Conservation (phyloP, 2,797 vertebrate genomes). For the Lepidocolaptes lacrymiger region DNA sequence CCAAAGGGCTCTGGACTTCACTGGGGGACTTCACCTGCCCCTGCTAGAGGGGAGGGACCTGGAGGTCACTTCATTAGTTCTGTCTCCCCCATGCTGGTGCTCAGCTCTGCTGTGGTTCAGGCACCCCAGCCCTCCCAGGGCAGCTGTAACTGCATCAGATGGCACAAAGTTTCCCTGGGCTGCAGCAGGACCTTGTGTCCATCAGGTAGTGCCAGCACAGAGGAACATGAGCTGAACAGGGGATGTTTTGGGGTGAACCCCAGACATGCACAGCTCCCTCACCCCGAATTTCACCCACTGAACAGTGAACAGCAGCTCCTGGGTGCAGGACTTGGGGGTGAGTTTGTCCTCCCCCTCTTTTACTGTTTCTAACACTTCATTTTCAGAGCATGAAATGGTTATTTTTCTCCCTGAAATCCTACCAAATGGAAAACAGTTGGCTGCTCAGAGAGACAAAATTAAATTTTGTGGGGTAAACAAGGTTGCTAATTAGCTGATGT, state of each 20-base stretch:
- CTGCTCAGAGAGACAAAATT: conserved; percentile 63
- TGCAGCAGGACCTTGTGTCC: background rate
- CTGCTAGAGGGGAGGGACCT: background rate
- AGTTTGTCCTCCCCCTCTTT: background rate
- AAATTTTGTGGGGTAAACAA: conserved; percentile 60
- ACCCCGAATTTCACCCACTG: fast-evolving
- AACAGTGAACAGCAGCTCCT: fast-evolving
- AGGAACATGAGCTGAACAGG: background rate
- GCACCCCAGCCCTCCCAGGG: background rate
- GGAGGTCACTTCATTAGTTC: fast-evolving
- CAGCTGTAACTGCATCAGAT: fast-evolving
- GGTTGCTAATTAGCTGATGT: conserved; percentile 58
- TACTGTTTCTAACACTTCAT: background rate
- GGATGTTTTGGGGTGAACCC: background rate
- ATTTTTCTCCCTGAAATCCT: conserved; percentile 50
- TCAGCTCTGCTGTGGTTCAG: background rate
- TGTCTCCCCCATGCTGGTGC: background rate
- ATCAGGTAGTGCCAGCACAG: fast-evolving
- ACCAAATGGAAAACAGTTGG: conserved; percentile 63
- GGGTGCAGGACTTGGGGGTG: fast-evolving
- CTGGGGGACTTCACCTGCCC: background rate
- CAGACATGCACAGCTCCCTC: background rate
- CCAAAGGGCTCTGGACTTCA: background rate
- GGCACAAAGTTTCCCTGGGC: background rate
- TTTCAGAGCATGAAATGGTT: conserved; percentile 37